Evolutionary conservation across 1,140 invertebrate species (phyloP).

Genomic region (Zaprionus lachaisei): DNA sequence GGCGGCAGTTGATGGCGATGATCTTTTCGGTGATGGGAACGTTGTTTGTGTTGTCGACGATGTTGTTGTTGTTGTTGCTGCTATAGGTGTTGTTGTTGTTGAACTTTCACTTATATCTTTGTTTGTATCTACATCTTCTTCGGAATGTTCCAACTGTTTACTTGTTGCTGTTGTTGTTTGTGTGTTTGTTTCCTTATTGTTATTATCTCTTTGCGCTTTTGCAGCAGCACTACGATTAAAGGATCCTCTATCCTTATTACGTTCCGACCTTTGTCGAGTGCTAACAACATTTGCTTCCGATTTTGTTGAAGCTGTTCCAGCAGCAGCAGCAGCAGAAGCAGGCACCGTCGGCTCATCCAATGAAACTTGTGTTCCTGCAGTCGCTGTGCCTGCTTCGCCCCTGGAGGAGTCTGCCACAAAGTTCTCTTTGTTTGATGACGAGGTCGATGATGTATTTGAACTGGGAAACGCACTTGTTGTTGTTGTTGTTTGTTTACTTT

Average conservation of each 20-base stretch:
- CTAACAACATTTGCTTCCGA: conserved; percentile 34
- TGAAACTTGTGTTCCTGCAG: conserved; percentile 42
- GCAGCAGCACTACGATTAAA: conserved; percentile 14
- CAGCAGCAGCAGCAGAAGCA: conserved; percentile 7
- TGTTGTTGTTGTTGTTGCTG: conserved; percentile 13
- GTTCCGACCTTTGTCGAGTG: conserved; percentile 46
- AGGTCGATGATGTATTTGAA: conserved; percentile 65
- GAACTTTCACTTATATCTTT: conserved; percentile 28
- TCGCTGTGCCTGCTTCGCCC: conserved; percentile 25
- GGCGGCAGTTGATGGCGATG: conserved; percentile 35
- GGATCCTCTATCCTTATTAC: conserved; percentile 44
- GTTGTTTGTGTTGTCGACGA: conserved; percentile 34
- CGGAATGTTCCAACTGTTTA: conserved; percentile 38
- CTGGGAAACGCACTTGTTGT: conserved; percentile 37
- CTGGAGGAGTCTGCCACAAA: conserved; percentile 57
- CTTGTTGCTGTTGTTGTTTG: neutral
- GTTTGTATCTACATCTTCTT: conserved; percentile 21
- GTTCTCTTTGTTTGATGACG: conserved; percentile 73
- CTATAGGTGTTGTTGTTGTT: neutral
- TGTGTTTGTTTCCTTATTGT: conserved; percentile 37
- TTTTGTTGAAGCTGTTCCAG: conserved; percentile 31
- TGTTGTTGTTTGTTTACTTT: conserved; percentile 55
- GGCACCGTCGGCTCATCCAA: conserved; percentile 28
- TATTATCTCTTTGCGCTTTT: conserved; percentile 49
- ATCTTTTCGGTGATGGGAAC: conserved; percentile 43